These are phyloP conservation scores for Callorhinus ursinus DNA, from an alignment of 2,113 vertebrate species.

Conservation along the genomic window DNA sequence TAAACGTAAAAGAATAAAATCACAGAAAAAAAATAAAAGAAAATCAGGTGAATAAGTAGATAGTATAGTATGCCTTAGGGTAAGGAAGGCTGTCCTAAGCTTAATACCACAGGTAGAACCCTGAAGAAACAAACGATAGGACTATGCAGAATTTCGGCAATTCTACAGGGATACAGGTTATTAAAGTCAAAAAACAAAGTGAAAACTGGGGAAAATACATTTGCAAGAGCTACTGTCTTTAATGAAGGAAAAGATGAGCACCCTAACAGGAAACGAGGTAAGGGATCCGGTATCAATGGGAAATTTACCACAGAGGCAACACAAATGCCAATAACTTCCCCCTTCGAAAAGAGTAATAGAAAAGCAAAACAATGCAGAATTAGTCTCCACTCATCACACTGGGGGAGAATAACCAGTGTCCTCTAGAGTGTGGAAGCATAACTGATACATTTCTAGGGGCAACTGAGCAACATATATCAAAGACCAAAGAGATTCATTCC, in stretches of 20 bases:
- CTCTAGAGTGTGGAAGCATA: background rate
- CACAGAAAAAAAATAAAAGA: conserved; percentile 38
- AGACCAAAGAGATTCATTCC: conserved; percentile 24
- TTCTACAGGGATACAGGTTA: background rate
- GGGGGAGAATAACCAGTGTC: background rate
- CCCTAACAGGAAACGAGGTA: conserved; percentile 11
- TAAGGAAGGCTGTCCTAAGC: conserved; percentile 8
- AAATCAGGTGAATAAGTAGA: background rate
- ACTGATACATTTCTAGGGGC: background rate
- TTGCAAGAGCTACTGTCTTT: background rate
- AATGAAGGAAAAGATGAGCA: conserved; percentile 34
- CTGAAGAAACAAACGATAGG: conserved; percentile 29
- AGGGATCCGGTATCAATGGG: background rate
- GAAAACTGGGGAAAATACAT: background rate
- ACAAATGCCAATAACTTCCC: conserved; percentile 11
- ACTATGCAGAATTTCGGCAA: background rate
- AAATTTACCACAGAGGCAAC: conserved; percentile 38
- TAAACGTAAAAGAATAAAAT: background rate
- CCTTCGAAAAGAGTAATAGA: background rate
- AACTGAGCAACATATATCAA: conserved; percentile 4
- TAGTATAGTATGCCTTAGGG: background rate
- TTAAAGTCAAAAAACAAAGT: background rate
- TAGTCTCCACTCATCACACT: background rate
- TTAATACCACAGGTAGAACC: conserved; percentile 46
- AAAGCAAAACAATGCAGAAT: background rate